Evolutionary conservation across 2,113 vertebrate genomes (phyloP).

Genomic region (Acrocephalus arundinaceus): DNA sequence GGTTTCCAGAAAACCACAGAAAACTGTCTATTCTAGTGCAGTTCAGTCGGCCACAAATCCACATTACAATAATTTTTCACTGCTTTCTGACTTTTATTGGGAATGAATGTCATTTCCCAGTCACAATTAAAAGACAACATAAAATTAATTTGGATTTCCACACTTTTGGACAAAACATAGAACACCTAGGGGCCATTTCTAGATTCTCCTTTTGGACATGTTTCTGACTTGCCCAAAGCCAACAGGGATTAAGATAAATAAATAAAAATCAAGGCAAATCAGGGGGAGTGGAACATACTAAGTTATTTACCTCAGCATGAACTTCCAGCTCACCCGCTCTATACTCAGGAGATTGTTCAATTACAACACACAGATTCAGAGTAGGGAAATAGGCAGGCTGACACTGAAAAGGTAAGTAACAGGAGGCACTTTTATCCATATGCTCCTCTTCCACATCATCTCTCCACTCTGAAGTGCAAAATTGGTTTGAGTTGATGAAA

Average conservation of each 20-base stretch:
- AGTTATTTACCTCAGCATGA: not conserved
- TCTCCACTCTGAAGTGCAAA: not conserved
- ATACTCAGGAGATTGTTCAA: not conserved
- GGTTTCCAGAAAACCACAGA: conserved; percentile 37
- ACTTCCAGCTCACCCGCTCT: not conserved
- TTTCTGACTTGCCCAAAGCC: not conserved
- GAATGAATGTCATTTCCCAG: not conserved
- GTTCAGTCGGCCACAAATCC: not conserved
- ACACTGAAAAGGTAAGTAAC: not conserved
- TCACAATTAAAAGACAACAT: not conserved
- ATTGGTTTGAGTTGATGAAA: not conserved
- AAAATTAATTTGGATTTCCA: not conserved
- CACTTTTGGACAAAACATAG: not conserved
- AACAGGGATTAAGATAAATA: not conserved
- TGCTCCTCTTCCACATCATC: not conserved
- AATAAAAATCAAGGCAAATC: not conserved
- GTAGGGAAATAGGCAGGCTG: not conserved
- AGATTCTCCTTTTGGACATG: not conserved
- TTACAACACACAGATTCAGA: not conserved
- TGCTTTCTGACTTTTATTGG: not conserved
- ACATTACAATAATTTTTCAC: not conserved
- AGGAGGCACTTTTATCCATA: accelerated
- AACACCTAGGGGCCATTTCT: not conserved
- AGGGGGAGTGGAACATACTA: accelerated
- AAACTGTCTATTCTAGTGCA: not conserved